Evolutionary conservation across 1,140 invertebrate genomes (phyloP), one percentile per base, ranked within the genome.

Genomic region (Eciton burchellii): DNA sequence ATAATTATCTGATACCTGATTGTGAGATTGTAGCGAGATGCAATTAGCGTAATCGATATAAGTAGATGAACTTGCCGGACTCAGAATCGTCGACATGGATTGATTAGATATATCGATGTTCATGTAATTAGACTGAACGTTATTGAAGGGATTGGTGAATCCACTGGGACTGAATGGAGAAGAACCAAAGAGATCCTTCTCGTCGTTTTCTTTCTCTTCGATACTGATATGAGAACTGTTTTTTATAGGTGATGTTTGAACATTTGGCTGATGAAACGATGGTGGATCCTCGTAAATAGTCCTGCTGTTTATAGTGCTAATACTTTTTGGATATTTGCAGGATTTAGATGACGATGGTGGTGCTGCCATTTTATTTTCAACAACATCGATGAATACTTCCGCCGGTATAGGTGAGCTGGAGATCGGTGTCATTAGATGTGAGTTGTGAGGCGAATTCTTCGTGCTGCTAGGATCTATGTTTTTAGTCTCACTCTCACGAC

Each of bases 131-230:
- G 74, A 43, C n/a, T 79, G 54, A 0, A 82, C 35, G 57, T 76
- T 89, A 68, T 90, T 91, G 43, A 94, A 94, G 0, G 91, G 91
- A 90, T 92, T 92, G 4, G 85, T 89, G n/a, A 93, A 92, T 21
- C 83, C 85, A n/a, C 85, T 90, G 0, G 91, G 91, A 60, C 88
- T 90, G 35, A 95, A 95, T 3, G 95, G 95, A 5, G 95, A 95
- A 0, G 95, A 95, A 3, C 94, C 95, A 82, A 95, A 95, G 0
- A 95, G 88, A 90, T 95, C 95, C 63, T 92, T 94, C 0, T 90
- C 79, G 0, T 41, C 68, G 3, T 76, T 71, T 19, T 89, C 84
- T 0, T 68, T 43, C 5, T 66, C 47, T 12, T 43, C 59, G 21
- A 83, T 26, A 21, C 4, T 45, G 26, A 49, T 47, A 2, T 54